Evolutionary conservation across 2,888 invertebrate genomes (phyloP), one percentile per base, ranked within the genome.

Genomic region (Coenonympha glycerion): DNA sequence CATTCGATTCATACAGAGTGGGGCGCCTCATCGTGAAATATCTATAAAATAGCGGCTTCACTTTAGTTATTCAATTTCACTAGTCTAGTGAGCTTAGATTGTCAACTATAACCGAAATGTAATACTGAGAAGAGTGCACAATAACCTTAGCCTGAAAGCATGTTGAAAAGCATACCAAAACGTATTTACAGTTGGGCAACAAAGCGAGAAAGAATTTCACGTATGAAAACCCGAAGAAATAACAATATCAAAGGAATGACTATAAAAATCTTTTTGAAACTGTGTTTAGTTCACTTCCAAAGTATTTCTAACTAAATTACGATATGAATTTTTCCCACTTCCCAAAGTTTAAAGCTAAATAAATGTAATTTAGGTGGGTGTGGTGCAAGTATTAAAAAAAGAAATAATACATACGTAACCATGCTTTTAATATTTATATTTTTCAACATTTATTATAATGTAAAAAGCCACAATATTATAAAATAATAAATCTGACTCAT

Each of bases 221-320:
- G 18, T 21, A 30, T 22, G 31, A 30, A 28, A 46, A 37, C 3
- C 26, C 9, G 15, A 36, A 37, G 37, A 37, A 46, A 46, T 19
- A 37, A 6, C 13, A 37, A 13, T 47, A 9, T 15, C 16, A 28
- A 45, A 40, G 22, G 42, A 37, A 52, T 28, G 40, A 41, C 46
- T 46, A 46, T 28, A 46, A 36, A 47, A 46, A 47, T 42, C 39
- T 39, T 6, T 49, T 44, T 44, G 15, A n/a, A 15, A 45, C 21
- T 40, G 24, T 52, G 40, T 52, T 44, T 41, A 47, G 45, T 47
- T 47, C 44, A 26, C 44, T 45, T 51, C 45, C 49, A 22, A 48
- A 52, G 45, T 52, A 47, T 45, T 52, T 47, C 48, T 52, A 55
- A 52, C 49, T 45, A 24, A 52, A 47, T 50, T 53, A 49, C 34